phyloP scores from a whole-genome alignment of 2,113 vertebrate genomes.

The Pipra filicauda region DNA sequence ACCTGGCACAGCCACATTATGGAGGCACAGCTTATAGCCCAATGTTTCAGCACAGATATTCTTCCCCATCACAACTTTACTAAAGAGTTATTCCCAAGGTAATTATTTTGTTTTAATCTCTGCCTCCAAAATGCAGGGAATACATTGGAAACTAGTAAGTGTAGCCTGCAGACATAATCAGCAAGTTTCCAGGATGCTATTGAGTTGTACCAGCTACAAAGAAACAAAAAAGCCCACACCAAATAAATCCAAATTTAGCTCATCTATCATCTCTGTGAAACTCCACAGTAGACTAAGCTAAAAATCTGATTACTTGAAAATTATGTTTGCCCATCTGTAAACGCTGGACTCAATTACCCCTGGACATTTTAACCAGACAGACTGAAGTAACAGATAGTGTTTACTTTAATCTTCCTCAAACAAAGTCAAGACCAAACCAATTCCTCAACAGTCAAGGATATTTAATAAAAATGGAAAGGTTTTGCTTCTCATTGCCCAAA shows the following conservation, averaged over 20 bases:
- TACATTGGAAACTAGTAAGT: neutral
- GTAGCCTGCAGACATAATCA: neutral
- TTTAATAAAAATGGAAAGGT: neutral
- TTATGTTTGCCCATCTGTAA: neutral
- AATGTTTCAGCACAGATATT: neutral
- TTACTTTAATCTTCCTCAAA: neutral
- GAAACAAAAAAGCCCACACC: neutral
- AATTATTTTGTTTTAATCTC: neutral
- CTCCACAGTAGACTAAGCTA: neutral
- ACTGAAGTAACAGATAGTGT: neutral
- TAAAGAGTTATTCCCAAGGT: neutral
- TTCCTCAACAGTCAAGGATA: neutral
- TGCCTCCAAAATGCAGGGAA: neutral
- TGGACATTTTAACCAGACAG: neutral
- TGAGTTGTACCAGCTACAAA: neutral
- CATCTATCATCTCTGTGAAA: neutral
- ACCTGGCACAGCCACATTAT: neutral
- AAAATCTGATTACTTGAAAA: neutral
- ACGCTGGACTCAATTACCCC: neutral
- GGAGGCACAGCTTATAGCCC: neutral
- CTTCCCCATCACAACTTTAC: rapidly evolving
- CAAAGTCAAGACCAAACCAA: neutral
- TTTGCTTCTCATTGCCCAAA: neutral
- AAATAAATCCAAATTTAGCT: neutral
- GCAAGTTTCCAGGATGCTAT: neutral